Percentiles rank a stretch among this genome's conserved stretches.
These are phyloP conservation scores for Branchinecta sandiegonensis DNA, from an alignment of 2,888 invertebrate genomes.

Conservation along the genomic window DNA sequence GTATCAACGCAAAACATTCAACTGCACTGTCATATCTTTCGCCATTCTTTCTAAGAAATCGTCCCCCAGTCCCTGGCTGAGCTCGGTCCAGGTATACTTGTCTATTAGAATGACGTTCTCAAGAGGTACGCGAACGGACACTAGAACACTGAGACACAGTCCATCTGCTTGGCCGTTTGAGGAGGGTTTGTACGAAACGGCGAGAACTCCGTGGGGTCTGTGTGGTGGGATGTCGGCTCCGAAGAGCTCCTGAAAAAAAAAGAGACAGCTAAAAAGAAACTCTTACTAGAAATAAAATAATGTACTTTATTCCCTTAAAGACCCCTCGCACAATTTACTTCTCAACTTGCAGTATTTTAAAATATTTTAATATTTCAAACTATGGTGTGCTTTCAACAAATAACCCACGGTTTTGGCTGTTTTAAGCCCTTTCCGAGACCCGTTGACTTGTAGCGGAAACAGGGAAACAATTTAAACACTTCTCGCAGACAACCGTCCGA, in stretches of 20 bases:
- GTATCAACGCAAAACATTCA: conserved; percentile 62
- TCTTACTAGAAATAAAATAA: conserved; percentile 20
- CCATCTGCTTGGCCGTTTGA: conserved; percentile 46
- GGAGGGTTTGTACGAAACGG: conserved; percentile 34
- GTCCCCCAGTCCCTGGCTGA: conserved; percentile 52
- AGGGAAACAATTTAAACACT: too few species aligned
- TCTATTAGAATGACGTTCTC: conserved; percentile 75
- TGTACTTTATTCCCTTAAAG: not conserved
- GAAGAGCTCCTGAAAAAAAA: conserved; percentile 53
- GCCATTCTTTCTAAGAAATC: conserved; percentile 50
- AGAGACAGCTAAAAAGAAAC: not conserved
- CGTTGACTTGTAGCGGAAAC: too few species aligned
- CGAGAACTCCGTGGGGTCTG: conserved; percentile 62
- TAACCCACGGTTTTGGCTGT: too few species aligned
- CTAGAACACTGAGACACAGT: conserved; percentile 61
- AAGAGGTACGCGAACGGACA: conserved; percentile 65
- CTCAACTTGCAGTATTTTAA: too few species aligned
- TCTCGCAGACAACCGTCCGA: too few species aligned
- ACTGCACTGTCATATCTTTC: conserved; percentile 60
- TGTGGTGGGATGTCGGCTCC: conserved; percentile 72
- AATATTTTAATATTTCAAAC: too few species aligned
- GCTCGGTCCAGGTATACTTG: conserved; percentile 78
- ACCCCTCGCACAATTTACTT: too few species aligned
- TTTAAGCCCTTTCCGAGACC: too few species aligned
- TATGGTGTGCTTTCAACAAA: too few species aligned